Conservation (phyloP, 2,888 invertebrate genomes). For the Phyllotreta striolata region DNA sequence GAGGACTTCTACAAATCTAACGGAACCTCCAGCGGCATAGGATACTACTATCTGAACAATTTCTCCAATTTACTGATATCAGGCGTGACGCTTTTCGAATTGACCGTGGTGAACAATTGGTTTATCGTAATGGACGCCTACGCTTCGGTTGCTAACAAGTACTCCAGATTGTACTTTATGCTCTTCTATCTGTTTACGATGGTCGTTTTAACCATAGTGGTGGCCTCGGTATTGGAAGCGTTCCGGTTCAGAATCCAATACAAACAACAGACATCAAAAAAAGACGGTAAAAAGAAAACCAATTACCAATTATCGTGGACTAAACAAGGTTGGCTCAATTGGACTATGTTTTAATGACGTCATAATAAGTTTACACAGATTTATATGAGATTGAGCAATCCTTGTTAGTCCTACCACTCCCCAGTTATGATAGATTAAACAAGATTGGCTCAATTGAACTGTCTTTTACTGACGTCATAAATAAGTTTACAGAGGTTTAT, state of each 20-base stretch:
- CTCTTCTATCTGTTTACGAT: conserved; percentile 87
- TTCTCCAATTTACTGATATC: conserved; percentile 76
- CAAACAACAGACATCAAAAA: conserved; percentile 79
- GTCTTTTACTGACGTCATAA: too few relatives aligned
- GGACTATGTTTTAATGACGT: too few relatives aligned
- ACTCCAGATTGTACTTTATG: conserved; percentile 86
- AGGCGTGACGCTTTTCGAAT: conserved; percentile 85
- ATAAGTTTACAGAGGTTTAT: too few relatives aligned
- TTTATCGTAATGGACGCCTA: conserved; percentile 91
- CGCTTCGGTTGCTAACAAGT: conserved; percentile 72
- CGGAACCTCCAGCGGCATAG: conserved; percentile 73
- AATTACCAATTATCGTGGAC: too few relatives aligned
- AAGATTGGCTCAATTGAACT: too few relatives aligned
- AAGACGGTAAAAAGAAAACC: conserved; percentile 67
- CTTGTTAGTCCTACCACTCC: too few relatives aligned
- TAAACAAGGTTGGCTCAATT: too few relatives aligned
- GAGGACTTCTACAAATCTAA: conserved; percentile 79
- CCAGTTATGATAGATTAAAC: too few relatives aligned
- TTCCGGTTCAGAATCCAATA: conserved; percentile 90
- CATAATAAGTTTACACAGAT: too few relatives aligned
- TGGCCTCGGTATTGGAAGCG: conserved; percentile 87
- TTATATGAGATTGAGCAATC: too few relatives aligned
- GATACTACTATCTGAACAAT: conserved; percentile 89
- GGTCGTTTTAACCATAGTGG: conserved; percentile 90
- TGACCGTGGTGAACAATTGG: conserved; percentile 94